Evolutionary conservation across 2,888 invertebrate genomes (phyloP), one percentile per base, ranked within the genome.

Genomic region (Drosophila glabriapex): DNA sequence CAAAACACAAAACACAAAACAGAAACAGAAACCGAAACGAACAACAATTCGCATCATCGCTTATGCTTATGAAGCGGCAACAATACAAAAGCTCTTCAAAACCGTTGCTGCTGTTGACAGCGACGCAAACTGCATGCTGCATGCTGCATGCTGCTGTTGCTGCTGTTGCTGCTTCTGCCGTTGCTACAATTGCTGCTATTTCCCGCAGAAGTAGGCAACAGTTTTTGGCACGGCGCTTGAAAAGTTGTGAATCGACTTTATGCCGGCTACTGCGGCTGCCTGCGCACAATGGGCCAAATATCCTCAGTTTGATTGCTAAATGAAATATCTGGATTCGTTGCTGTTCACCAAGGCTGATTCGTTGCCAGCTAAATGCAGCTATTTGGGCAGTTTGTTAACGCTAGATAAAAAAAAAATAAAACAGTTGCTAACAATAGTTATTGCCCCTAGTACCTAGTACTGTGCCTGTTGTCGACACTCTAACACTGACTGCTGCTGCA

Each of bases 121-220:
- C 59, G 72, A 59, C 35, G 70, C 46, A 35, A 41, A 62, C 62
- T 58, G 68, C 39, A 50, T 33, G 33, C 31, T 43, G 56, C 46
- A 43, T 52, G 12, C 3, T 52, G 16, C 25, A 9, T 49, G 10
- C 3, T 31, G 31, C 16, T 53, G 52, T 3, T 52, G 52, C n/a
- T 52, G 49, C 16, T 52, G 25, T 1, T 46, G 14, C 2, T 46
- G 3, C 1, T 31, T 7, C 22, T 53, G 22, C 22, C 31, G 52
- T 12, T 52, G 52, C 14, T 22, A 52, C 12, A 52, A 43, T 58
- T 31, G 56, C 19, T 31, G 60, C 54, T 50, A 62, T 59, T 49
- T 68, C 50, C 72, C 79, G 25, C 72, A 76, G 56, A 79, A 70
- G 76, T 79, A 79, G 79, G 79, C 79, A 79, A 79, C 76, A 73